Conservation (phyloP, 2,797 vertebrate species). For the Dendrocincla fuliginosa region DNA sequence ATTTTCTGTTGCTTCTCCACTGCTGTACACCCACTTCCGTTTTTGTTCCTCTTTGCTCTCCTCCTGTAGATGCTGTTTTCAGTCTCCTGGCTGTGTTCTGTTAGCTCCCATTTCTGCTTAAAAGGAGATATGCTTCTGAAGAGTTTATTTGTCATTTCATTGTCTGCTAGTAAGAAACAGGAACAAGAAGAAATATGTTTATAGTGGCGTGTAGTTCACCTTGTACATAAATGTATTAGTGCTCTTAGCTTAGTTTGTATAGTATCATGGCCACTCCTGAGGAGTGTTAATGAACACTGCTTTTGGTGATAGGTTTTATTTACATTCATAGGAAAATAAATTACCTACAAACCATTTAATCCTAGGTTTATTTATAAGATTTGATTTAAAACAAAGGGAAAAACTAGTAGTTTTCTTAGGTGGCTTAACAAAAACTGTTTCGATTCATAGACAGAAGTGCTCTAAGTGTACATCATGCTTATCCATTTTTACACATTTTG, state of each 20-base stretch:
- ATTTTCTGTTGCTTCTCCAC: not conserved
- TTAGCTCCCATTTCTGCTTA: constrained; percentile 11
- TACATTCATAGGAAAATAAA: not conserved
- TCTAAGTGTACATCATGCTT: not conserved
- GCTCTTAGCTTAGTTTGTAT: not conserved
- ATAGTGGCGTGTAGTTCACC: not conserved
- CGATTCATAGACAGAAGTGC: not conserved
- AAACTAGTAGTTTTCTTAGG: not conserved
- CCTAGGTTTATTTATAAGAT: not conserved
- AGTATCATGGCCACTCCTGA: not conserved
- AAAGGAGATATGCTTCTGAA: not conserved
- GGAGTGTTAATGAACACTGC: not conserved
- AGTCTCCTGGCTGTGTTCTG: not conserved
- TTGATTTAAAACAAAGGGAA: not conserved
- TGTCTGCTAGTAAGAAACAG: not conserved
- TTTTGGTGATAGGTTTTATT: not conserved
- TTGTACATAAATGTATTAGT: not conserved
- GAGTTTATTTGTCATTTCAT: not conserved
- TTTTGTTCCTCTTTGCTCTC: constrained; percentile 31
- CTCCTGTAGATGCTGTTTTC: not conserved
- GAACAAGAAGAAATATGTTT: not conserved
- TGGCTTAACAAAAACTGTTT: not conserved
- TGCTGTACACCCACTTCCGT: constrained; percentile 47
- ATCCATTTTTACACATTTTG: not conserved
- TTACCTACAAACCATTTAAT: not conserved